phyloP scores from a whole-genome alignment of 2,797 vertebrate species.

The Sebastes cheni region DNA sequence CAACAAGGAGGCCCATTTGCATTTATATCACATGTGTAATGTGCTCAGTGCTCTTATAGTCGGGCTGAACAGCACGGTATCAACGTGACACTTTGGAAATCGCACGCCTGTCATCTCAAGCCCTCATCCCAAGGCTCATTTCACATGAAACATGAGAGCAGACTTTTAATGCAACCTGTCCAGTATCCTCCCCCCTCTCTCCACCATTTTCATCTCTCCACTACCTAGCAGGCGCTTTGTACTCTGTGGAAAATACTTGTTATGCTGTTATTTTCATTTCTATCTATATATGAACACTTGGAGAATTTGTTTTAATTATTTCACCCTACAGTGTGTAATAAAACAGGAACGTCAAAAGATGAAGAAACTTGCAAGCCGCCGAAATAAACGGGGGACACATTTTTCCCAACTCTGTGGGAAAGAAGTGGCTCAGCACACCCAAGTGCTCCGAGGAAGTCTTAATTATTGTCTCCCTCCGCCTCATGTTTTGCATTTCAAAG shows the following conservation, averaged over 20 bases:
- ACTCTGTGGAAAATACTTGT: background rate
- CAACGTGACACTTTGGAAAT: slow-evolving; percentile 68
- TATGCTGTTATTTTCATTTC: background rate
- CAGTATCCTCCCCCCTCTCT: background rate
- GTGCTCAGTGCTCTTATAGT: slow-evolving; percentile 47
- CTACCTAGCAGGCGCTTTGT: background rate
- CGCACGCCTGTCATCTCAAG: slow-evolving; percentile 54
- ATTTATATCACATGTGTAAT: slow-evolving; percentile 77
- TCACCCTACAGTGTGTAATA: slow-evolving; percentile 35
- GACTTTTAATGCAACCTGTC: slow-evolving; percentile 53
- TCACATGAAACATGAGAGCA: slow-evolving; percentile 54
- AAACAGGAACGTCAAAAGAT: slow-evolving; percentile 34
- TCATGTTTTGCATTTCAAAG: slow-evolving; percentile 77
- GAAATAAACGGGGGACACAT: slow-evolving; percentile 38
- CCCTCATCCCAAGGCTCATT: slow-evolving; percentile 68
- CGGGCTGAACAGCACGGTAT: slow-evolving; percentile 52
- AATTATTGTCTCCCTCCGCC: slow-evolving; percentile 53
- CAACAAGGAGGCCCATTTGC: slow-evolving; percentile 74
- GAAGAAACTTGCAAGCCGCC: background rate
- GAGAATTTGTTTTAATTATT: slow-evolving; percentile 46
- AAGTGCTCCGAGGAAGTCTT: slow-evolving; percentile 51
- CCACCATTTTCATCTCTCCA: slow-evolving; percentile 24
- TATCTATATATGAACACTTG: background rate
- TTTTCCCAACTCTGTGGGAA: slow-evolving; percentile 37
- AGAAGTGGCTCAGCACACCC: slow-evolving; percentile 57